Base-by-base conservation (phyloP, 2,113 vertebrate genomes). In the Caranx melampygus region DNA sequence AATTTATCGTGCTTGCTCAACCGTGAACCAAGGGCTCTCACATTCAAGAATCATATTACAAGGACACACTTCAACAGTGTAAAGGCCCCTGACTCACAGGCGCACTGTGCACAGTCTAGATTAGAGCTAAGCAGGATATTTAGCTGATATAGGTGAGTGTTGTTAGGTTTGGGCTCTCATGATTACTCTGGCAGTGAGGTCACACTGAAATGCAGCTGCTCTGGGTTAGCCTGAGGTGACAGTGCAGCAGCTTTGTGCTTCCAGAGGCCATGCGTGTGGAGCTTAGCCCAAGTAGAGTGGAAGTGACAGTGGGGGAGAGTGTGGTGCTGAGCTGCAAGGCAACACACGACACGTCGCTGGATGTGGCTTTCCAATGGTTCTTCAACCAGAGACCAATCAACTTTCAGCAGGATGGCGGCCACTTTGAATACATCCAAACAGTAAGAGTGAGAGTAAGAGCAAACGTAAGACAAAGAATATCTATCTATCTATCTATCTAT, bases 371-470 rank as follows among this genome's bases (percentile, higher is more conserved):
- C 94, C 94, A 95, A 81, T 99, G 98, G 98, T 95, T 96, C 0
- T 94, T 96, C 75, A 97, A 97, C 84, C 96, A 96, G 66, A 95
- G 95, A 42, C 96, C 96, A 5, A 97, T 99, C 60, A 94, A 95
- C 82, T 96, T 97, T 40, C 95, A 96, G 42, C 96, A 96, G 72
- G 95, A 97, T n/a, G 96, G 96, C 0, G 95, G 96, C 87, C 98
- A 99, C 89, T 98, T 99, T 89, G 98, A 99, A 94, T 97, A 93
- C 95, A 98, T 98, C 92, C 96, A 96, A 89, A 97, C 97, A 78
- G 98, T 99, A 96, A 97, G 97, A 94, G 78, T 84, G n/a, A 66
- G 83, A 87, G 92, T 93, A 91, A 91, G 87, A 86, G 70, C 69
- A 70, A 68, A 44, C 35, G 10, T 62, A 71, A 42, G 58, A 35